phyloP scores from a whole-genome alignment of 2,113 vertebrate genomes.

The Leptodactylus fuscus region DNA sequence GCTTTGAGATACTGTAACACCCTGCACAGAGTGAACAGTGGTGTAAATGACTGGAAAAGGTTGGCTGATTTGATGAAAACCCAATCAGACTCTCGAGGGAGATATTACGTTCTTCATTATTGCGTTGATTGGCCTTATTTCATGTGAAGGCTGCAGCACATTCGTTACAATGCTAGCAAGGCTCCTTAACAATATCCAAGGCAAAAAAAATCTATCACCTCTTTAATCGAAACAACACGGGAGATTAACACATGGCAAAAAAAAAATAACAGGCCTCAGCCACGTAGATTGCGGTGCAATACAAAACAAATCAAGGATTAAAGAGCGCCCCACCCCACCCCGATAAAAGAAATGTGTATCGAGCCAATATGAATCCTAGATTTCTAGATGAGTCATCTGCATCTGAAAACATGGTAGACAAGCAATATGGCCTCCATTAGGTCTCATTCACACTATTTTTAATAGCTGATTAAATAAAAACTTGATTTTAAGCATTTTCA shows the following conservation, averaged over 20 bases:
- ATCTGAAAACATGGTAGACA: no score
- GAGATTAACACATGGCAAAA: conserved; percentile 70
- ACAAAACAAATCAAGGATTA: background rate
- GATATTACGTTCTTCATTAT: conserved; percentile 93
- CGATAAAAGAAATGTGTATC: background rate
- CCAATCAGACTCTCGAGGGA: conserved; percentile 87
- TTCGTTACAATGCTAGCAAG: conserved; percentile 78
- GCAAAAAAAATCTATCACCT: conserved; percentile 69
- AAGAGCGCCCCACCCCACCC: background rate
- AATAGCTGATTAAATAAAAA: no score
- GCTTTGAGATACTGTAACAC: conserved; percentile 69
- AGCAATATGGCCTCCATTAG: no score
- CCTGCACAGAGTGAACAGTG: conserved; percentile 71
- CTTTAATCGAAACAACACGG: conserved; percentile 77
- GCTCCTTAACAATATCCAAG: conserved; percentile 78
- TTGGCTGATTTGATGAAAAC: conserved; percentile 89
- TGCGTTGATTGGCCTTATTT: conserved; percentile 92
- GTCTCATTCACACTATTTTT: no score
- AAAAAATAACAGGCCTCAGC: background rate
- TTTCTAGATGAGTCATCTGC: no score
- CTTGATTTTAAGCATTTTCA: no score
- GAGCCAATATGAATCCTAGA: no score
- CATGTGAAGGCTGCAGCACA: conserved; percentile 82
- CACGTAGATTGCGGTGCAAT: background rate
- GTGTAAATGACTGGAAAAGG: conserved; percentile 84